These are phyloP conservation scores for Heliopora coerulea DNA, from an alignment of 92 coral and sea anemone species.

Conservation along the genomic window DNA sequence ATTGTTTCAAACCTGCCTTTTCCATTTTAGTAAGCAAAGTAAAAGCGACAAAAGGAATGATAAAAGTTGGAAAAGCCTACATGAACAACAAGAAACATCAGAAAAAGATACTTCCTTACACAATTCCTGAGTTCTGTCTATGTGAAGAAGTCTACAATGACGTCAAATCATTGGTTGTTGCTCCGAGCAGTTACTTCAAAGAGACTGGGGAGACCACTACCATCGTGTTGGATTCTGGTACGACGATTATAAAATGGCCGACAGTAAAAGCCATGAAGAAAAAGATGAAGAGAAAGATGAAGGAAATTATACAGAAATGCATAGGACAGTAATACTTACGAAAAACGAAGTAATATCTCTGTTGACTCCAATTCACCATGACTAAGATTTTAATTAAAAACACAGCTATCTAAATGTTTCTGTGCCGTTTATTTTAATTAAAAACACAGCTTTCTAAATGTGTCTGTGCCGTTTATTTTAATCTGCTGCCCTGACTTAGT, in stretches of 20 bases:
- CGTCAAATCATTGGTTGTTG: conserved; percentile 12
- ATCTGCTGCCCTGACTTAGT: no score
- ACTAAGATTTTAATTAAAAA: no score
- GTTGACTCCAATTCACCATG: no score
- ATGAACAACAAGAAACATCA: not conserved
- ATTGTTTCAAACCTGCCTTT: no score
- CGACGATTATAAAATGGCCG: not conserved
- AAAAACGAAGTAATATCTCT: no score
- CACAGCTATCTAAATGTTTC: no score
- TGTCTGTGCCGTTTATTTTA: no score
- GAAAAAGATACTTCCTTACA: not conserved
- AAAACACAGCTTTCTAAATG: no score
- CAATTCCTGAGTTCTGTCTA: conserved; percentile 31
- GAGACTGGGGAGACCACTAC: not conserved
- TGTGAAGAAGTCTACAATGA: conserved; percentile 24
- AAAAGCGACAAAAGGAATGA: conserved; percentile 2
- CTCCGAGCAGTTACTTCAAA: not conserved
- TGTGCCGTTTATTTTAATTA: no score
- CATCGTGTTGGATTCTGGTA: not conserved
- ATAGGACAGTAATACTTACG: no score
- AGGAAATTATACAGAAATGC: not conserved
- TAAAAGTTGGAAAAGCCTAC: conserved; percentile 12
- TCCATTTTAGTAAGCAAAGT: conserved; percentile 5
- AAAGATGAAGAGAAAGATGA: not conserved
- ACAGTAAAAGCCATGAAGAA: not conserved